Base-by-base conservation (phyloP, 2,888 invertebrate genomes). In the Pachymerium ferrugineum region DNA sequence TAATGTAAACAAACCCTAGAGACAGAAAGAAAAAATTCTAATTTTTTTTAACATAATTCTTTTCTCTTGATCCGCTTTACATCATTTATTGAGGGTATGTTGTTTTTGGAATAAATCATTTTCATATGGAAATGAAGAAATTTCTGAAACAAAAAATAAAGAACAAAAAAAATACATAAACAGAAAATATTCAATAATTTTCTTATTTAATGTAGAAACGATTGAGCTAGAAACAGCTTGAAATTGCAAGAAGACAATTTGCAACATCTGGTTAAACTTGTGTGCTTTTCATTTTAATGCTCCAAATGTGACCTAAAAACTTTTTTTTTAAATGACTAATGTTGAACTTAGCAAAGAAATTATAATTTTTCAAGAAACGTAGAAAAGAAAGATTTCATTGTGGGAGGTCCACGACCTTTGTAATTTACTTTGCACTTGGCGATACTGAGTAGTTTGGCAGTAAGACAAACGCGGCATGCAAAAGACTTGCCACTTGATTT, bases 401-500 rank as follows among this genome's bases (percentile, higher is more conserved):
- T 28, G 10, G 28, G 3, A 4, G 28, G 62, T 25, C 62, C n/a
- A 3, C 12, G 62, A 62, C 25, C 62, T 62, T 25, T 14, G 62
- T 62, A 62, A 62, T 62, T 62, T 62, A 62, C 62, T 62, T 54
- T 62, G 62, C 62, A 10, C 62, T 62, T 22, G 10, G n/a, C 28
- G 62, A 62, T 62, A 25, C 62, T 28, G 2, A 6, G 62, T 62
- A 12, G 22, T 62, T 62, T 28, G 62, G 62, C 28, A 62, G 25
- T 28, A 62, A 62, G 62, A 62, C 62, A 62, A 62, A 62, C 62
- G 62, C 62, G 62, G 62, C 25, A 12, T 25, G 62, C 62, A 62
- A 62, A 62, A 14, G n/a, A 62, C 62, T 25, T 62, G 62, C 62
- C n/a, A n/a, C 62, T 62, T 62, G 62, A 62, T 62, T 62, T 62